Conservation (phyloP, 1,140 invertebrate genomes). For the Dryas iulia region DNA sequence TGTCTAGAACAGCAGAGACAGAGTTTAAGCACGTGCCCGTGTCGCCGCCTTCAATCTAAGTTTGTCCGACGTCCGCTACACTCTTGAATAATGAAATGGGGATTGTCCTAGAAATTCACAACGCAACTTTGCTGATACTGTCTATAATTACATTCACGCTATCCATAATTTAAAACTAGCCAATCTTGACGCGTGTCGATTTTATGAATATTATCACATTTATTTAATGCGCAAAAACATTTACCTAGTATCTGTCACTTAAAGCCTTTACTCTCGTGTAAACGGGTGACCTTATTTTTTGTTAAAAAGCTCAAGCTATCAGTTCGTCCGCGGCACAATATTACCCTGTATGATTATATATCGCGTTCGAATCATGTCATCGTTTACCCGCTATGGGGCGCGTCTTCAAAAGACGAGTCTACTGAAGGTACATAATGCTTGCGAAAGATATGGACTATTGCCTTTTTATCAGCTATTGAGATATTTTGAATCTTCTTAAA, state of each 20-base stretch:
- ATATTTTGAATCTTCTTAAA: background rate
- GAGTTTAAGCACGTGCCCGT: conserved; percentile 72
- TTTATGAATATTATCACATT: conserved; percentile 49
- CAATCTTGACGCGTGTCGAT: conserved; percentile 30
- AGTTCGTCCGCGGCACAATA: conserved; percentile 68
- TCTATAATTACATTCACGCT: conserved; percentile 60
- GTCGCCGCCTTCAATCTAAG: conserved; percentile 76
- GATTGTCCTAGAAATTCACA: conserved; percentile 58
- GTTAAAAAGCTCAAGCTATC: conserved; percentile 67
- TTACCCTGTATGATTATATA: conserved; percentile 67
- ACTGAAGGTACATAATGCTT: conserved; percentile 27
- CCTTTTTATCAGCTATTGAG: conserved; percentile 3
- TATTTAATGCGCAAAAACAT: conserved; percentile 68
- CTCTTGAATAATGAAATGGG: conserved; percentile 72
- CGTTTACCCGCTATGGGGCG: conserved; percentile 61
- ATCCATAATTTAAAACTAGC: conserved; percentile 25
- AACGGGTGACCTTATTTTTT: conserved; percentile 77
- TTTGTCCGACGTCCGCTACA: conserved; percentile 68
- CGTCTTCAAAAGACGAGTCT: conserved; percentile 55
- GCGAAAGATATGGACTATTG: conserved; percentile 25
- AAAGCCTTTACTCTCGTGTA: conserved; percentile 69
- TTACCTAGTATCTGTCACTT: conserved; percentile 75
- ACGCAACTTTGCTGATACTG: conserved; percentile 52
- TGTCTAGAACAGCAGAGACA: conserved; percentile 58
- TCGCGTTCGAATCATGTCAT: conserved; percentile 69